phyloP scores from a whole-genome alignment of 2,888 invertebrate genomes.

The Melipona beecheii region DNA sequence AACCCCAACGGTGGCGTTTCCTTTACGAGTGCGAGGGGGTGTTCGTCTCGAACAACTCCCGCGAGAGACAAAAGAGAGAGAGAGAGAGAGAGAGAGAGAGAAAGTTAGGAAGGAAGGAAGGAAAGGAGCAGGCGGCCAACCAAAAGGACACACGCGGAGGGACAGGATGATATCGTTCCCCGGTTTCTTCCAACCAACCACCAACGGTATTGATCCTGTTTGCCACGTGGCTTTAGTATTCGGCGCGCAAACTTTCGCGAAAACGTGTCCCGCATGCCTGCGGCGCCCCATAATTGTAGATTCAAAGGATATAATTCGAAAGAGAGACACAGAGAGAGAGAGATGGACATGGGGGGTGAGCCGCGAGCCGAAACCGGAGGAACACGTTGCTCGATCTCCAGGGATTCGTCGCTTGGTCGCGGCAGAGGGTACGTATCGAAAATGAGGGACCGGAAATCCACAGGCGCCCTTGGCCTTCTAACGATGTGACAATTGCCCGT shows the following conservation, averaged over 20 bases:
- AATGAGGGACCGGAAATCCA: neutral
- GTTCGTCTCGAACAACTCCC: constrained; percentile 25
- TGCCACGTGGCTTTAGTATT: constrained; percentile 82
- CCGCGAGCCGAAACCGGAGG: constrained; percentile 27
- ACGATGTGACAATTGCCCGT: constrained; percentile 82
- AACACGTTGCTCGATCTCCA: constrained; percentile 56
- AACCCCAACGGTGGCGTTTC: constrained; percentile 30
- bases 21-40: constrained; percentile 53
- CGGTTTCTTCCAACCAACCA: constrained; percentile 58
- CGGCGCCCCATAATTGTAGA: constrained; percentile 82
- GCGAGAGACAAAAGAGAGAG: constrained; percentile 30
- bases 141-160: constrained; percentile 63
- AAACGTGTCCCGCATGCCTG: constrained; percentile 81
- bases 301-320: constrained; percentile 84
- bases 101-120: constrained; percentile 51
- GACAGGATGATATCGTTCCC: constrained; percentile 56
- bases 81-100: constrained; percentile 39
- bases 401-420: constrained; percentile 60
- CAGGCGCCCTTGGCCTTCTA: constrained; percentile 69
- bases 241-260: constrained; percentile 82
- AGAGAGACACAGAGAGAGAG: constrained; percentile 57
- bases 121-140: constrained; percentile 63
- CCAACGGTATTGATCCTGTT: constrained; percentile 82
- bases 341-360: constrained; percentile 16
- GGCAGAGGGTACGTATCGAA: neutral